Evolutionary conservation across 2,113 vertebrate genomes (phyloP), one percentile per base, ranked within the genome.

Genomic region (Ursus arctos): DNA sequence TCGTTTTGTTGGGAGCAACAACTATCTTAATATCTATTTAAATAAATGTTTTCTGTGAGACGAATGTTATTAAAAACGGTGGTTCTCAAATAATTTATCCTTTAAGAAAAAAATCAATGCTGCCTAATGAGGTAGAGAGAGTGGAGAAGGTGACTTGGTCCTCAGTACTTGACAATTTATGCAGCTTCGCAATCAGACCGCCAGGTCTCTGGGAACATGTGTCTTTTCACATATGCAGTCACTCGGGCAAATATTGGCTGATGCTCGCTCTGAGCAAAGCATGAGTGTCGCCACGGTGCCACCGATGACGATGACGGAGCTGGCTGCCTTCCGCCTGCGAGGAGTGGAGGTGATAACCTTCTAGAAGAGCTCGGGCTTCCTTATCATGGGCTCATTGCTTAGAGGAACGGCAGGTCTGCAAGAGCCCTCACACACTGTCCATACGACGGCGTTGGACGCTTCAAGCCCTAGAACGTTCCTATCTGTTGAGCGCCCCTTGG

Each of bases 221-320:
- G 6, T 18, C 33, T 72, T 36, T 33, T 71, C 1, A 40, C 6
- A 2, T 49, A 0, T 15, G 19, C 61, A 91, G 18, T 80, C 63
- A 53, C 10, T 40, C 5, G 28, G 47, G 21, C 47, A 40, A 24
- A 43, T 26, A 2, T 21, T 65, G 5, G 7, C 8, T 59, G 28
- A 33, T 3, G 16, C 7, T 10, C 36, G 0, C 36, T 22, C 43
- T 43, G 1, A 19, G n/a, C 4, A 43, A 51, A 14, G 11, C 24
- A 3, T 14, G 7, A 1, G 16, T 6, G n/a, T n/a, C 22, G 2
- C 3, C 55, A 10, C 0, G 2, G 33, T 55, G 21, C 2, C 14
- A 3, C 5, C 2, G 22, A 33, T 24, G 22, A 12, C 26, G 69
- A 13, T 43, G 10, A 0, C 19, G 33, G 14, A 16, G 36, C 49